Conservation (phyloP, 1,140 invertebrate species). For the Oreohelix idahoensis region DNA sequence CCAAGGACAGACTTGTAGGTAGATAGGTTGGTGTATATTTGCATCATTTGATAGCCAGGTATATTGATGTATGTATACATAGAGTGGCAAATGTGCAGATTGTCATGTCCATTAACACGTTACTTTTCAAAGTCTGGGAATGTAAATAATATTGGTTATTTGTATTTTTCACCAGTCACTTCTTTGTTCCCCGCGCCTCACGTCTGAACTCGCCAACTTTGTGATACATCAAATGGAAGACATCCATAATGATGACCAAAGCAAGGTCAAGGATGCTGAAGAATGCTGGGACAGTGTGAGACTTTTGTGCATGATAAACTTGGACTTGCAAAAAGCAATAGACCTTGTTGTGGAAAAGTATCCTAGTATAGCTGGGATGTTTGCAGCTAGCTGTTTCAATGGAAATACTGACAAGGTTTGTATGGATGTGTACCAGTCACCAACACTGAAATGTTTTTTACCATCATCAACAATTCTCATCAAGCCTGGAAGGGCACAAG, state of each 20-base stretch:
- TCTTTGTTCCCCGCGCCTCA: constrained; percentile 40
- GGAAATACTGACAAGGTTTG: constrained; percentile 37
- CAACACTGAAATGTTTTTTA: too few relatives aligned
- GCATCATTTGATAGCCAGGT: too few relatives aligned
- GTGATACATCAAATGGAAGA: background rate
- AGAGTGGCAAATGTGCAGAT: background rate
- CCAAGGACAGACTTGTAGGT: too few relatives aligned
- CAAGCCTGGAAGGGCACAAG: too few relatives aligned
- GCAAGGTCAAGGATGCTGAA: constrained; percentile 22
- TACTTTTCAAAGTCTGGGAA: too few relatives aligned
- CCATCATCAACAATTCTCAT: too few relatives aligned
- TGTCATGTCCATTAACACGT: too few relatives aligned
- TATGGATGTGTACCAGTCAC: background rate
- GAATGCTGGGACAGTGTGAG: constrained; percentile 33
- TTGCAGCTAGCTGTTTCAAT: constrained; percentile 31
- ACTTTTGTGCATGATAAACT: constrained; percentile 40
- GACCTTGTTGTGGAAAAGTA: constrained; percentile 38
- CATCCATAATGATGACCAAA: background rate
- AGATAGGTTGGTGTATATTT: too few relatives aligned
- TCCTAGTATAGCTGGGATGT: constrained; percentile 34
- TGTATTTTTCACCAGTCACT: constrained; percentile 45
- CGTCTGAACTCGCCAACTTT: constrained; percentile 6
- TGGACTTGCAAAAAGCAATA: constrained; percentile 34
- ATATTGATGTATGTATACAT: background rate
- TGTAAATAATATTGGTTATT: background rate